Evolutionary conservation across 2,888 invertebrate species (phyloP), one percentile per base, ranked within the genome.

Genomic region (Pherbina coryleti): DNA sequence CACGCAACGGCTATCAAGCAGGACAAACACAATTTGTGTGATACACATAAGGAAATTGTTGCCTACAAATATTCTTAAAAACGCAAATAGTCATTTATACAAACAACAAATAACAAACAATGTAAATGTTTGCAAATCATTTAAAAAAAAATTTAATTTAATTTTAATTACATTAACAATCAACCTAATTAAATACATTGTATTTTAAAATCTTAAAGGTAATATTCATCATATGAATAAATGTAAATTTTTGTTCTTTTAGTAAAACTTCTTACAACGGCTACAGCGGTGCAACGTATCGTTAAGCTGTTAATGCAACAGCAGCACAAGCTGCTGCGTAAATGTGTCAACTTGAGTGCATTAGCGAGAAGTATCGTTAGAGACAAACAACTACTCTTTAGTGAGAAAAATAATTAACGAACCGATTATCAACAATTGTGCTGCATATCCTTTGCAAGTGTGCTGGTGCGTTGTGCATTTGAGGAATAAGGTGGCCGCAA

Each of bases 271-370:
- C 81, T 79, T 86, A 89, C 85, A 88, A 89, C 89, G 89, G 89
- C 89, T 88, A 87, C 89, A 87, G 86, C 87, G 82, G 86, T 87
- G 87, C 87, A 89, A 84, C 85, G 89, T 79, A 86, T 89, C 82
- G 80, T 87, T 81, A 85, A 89, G 87, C 84, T 89, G 85, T 88
- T 88, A 83, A 89, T 89, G 86, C 87, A 87, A 88, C 82, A 87
- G 84, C 88, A 89, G 85, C 86, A 87, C 79, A 89, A 90, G 84
- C 80, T 89, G 89, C 85, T 90, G 84, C 88, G 88, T 67, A 86
- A 86, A 81, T 85, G 88, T 80, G 85, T 85, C 78, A 86, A 84
- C 84, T 82, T 81, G 82, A 85, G 84, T 84, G 85, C 86, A 80
- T 84, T 87, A 81, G 85, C 84, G 78, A 83, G 82, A 80, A 84